Base-by-base conservation (phyloP, 1,140 invertebrate genomes). In the Tetragnatha versicolor region DNA sequence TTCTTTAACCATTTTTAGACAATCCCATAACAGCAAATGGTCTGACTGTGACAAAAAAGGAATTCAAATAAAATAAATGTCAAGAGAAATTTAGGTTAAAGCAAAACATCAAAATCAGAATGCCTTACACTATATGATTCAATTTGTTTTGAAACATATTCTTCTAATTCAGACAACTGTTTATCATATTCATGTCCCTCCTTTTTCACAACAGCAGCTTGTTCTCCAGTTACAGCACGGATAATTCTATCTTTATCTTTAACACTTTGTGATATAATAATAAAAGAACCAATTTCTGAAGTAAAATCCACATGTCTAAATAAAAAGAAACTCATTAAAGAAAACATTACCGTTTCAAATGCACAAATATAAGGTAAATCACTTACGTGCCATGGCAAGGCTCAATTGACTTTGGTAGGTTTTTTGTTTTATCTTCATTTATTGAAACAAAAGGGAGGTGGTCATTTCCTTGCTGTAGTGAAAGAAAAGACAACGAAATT, bases 341-440 rank as follows among this genome's bases (percentile, higher is more conserved):
- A 17, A 53, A 53, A 20, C 10, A 5, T 0, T 53, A 10, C 25
- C 7, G 2, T 22, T 53, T 53, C 3, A 53, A 10, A 53, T 17
- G 42, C 20, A 47, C n/a, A n/a, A n/a, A 22, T 53, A 22, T 25
- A 22, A 17, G 20, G 49, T 61, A n/a, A 31, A 5, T 42, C 3
- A 79, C 76, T 79, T 60, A 79, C 76, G 76, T 79, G 17, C 76
- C 76, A 69, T 7, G 60, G 7, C 76, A 79, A n/a, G 76, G 76
- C 39, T 79, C 76, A 42, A 60, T 4, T 12, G 76, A 79, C 49
- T 29, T 58, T 0, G 69, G 9, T 22, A 14, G 0, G 35, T 9
- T 25, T 39, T 55, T 9, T 9, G 27, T 22, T 35, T 17, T 25
- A 37, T 68, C 29, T 14, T 22, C n/a, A 17, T 53, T 37, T 47